Base-by-base conservation (phyloP, 2,888 invertebrate genomes). In the Oscheius sp. region DNA sequence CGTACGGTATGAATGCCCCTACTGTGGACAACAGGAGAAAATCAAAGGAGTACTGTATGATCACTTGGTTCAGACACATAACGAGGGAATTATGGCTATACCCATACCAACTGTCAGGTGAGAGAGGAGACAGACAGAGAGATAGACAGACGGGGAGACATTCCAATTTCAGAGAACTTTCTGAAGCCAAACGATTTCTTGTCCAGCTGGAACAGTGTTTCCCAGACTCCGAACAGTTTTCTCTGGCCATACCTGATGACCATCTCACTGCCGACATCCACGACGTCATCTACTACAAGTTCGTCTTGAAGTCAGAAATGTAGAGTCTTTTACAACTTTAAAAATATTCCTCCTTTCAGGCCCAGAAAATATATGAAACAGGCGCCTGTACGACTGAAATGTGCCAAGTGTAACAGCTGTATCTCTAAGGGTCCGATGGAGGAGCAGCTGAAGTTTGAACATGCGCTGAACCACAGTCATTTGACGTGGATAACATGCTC, bases 361-460 rank as follows among this genome's bases (percentile, higher is more conserved):
- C 4, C 32, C 11, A 33, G 21, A 7, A 42, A 42, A 42, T 58
- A 13, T 33, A 7, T 21, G 29, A 33, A 33, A 11, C 4, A 33
- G 5, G 11, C 13, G 58, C 11, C 58, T 21, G 58, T 58, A 33
- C n/a, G 58, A 32, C 32, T 58, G 58, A 58, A 58, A 58, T 21
- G 58, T 32, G 32, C 58, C 21, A 32, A 63, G 37, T 63, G 63
- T 32, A 63, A 21, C 7, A 48, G 37, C 32, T 47, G 29, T 42
- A 63, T 63, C 21, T 63, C 63, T 13, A 35, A 42, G 47, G 63
- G 63, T 1, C 63, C 63, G n/a, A 13, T 63, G 48, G 63, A 63
- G 21, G 42, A 4, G 48, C 11, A 47, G n/a, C 63, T 63, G 4
- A 63, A 63, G 29, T 63, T 42, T 21, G 48, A 63, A 63, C 63